A percentile compares a stretch with the other conserved stretches of the same genome.
phyloP scores from a whole-genome alignment of 1,140 invertebrate species.

The Ylistrum balloti region DNA sequence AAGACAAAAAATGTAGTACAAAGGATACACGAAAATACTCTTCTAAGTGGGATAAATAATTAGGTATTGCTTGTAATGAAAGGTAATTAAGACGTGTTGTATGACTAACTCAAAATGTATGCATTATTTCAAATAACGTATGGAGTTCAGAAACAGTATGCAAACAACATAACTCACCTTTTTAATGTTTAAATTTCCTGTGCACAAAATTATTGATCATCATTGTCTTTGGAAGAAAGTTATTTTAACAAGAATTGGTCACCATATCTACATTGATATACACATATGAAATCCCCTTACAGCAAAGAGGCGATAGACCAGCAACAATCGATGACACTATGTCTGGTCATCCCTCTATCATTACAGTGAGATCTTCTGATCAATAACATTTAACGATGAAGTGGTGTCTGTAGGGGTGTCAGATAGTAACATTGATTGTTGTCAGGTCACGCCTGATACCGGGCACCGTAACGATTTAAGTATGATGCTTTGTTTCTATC shows the following conservation, averaged over 20 bases:
- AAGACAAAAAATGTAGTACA: too few species aligned
- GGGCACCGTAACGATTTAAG: not conserved
- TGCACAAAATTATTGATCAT: not conserved
- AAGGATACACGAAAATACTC: too few species aligned
- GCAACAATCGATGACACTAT: not conserved
- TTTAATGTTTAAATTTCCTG: not conserved
- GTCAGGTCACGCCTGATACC: not conserved
- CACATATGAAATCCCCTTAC: not conserved
- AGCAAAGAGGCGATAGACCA: not conserved
- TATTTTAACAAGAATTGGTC: not conserved
- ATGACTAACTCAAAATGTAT: too few species aligned
- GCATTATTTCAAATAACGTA: too few species aligned
- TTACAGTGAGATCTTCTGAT: not conserved
- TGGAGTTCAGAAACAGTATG: too few species aligned
- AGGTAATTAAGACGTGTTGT: too few species aligned
- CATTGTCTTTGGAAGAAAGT: not conserved
- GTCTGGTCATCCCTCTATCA: not conserved
- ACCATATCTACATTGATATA: not conserved
- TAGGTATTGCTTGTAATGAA: too few species aligned
- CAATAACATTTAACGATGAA: not conserved
- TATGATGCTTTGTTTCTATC: not conserved
- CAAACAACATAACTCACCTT: not conserved
- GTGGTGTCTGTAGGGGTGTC: not conserved
- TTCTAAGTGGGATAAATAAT: too few species aligned
- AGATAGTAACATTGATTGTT: not conserved